These are phyloP conservation scores for Apistogramma diplotaenia DNA, from an alignment of 2,113 vertebrate genomes.

Conservation along the genomic window DNA sequence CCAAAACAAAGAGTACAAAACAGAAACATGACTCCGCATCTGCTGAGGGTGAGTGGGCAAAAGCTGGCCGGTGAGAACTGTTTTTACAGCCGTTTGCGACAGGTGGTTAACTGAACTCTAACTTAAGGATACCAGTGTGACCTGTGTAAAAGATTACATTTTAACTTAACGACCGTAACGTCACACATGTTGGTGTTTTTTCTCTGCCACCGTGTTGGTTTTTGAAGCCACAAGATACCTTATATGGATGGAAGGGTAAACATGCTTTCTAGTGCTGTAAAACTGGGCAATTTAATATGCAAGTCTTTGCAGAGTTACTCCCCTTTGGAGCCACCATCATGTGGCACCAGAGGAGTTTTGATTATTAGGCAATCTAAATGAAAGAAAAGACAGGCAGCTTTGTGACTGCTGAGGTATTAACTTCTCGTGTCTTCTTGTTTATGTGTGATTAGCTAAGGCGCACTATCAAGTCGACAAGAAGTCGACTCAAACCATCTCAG, in stretches of 20 bases:
- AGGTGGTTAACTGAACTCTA: not conserved
- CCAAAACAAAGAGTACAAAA: not conserved
- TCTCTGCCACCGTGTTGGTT: too few relatives aligned
- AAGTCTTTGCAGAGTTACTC: too few relatives aligned
- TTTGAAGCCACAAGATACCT: too few relatives aligned
- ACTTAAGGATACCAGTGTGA: not conserved
- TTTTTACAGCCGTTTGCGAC: not conserved
- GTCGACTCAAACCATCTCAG: not conserved
- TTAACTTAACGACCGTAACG: not conserved
- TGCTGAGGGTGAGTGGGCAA: not conserved
- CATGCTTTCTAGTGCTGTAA: not conserved
- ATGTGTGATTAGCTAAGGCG: not conserved
- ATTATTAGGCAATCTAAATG: not conserved
- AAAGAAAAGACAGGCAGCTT: not conserved
- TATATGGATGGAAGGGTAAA: not conserved
- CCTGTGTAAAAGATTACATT: too few relatives aligned
- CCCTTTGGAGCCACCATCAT: not conserved
- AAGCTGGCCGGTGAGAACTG: not conserved
- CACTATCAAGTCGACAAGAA: not conserved
- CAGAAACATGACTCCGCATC: not conserved
- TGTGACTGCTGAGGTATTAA: not conserved
- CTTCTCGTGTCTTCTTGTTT: not conserved
- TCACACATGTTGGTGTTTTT: not conserved
- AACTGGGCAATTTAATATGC: not conserved
- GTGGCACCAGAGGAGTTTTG: not conserved